Conservation (phyloP, 2,113 vertebrate genomes). For the Callocephalon fimbriatum region DNA sequence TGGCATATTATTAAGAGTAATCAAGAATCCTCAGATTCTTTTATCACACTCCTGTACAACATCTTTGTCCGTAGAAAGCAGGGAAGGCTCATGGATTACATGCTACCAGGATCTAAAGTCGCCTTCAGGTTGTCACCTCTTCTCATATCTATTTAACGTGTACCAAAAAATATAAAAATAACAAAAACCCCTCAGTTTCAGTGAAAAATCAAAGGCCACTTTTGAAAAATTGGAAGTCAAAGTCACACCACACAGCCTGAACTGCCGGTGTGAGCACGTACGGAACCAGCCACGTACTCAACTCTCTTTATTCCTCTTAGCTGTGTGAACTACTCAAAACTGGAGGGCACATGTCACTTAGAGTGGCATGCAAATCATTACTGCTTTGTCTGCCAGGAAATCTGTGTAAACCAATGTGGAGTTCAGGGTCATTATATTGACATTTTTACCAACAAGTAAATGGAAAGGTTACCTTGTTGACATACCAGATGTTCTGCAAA, state of each 20-base stretch:
- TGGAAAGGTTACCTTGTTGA: slow-evolving; percentile 60
- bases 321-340: slow-evolving; percentile 51
- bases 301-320: slow-evolving; percentile 9
- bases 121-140: not conserved
- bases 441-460: slow-evolving; percentile 61
- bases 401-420: slow-evolving; percentile 56
- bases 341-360: slow-evolving; percentile 51
- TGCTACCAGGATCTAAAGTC: not conserved
- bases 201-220: not conserved
- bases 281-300: not conserved
- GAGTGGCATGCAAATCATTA: slow-evolving; percentile 64
- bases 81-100: not conserved
- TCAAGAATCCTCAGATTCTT: not conserved
- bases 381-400: slow-evolving; percentile 69
- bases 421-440: slow-evolving; percentile 61
- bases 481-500: slow-evolving; percentile 64
- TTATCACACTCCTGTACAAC: not conserved
- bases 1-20: not conserved
- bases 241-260: not conserved
- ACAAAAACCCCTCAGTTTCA: not conserved
- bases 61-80: not conserved
- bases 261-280: not conserved
- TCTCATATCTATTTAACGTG: accelerated
- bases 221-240: not conserved
- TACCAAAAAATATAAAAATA: not conserved